Evolutionary conservation across 2,113 vertebrate species (phyloP).

Genomic region (Desmodus rotundus): DNA sequence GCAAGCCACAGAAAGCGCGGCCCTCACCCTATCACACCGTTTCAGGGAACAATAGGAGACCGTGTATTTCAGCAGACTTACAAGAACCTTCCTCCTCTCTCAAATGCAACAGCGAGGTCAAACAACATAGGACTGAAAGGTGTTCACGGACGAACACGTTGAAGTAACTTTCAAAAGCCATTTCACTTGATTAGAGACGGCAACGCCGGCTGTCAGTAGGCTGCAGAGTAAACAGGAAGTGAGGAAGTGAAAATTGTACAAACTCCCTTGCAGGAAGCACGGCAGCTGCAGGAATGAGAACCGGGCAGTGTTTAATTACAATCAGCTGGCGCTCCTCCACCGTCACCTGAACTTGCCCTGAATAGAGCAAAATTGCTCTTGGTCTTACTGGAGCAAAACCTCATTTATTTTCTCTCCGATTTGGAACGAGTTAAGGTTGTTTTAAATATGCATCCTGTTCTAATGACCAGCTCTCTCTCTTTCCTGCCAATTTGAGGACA

Average conservation of each 20-base stretch:
- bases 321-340: neutral
- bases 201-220: neutral
- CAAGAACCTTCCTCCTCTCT: neutral
- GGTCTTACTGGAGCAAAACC: neutral
- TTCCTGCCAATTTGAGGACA: neutral
- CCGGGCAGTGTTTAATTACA: neutral
- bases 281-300: neutral
- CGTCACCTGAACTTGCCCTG: neutral
- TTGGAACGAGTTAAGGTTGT: neutral
- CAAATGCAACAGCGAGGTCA: neutral
- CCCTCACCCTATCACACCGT: neutral
- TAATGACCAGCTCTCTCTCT: neutral
- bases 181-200: neutral
- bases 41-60: neutral
- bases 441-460: slow-evolving; percentile 4
- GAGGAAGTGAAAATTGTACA: neutral
- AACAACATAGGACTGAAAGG: neutral
- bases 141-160: neutral
- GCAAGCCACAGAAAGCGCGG: neutral
- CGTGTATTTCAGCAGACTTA: neutral
- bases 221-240: neutral
- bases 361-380: neutral
- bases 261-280: neutral
- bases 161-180: neutral
- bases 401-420: neutral